A percentile compares a stretch with the other conserved stretches of the same genome.
Evolutionary conservation across 2,888 invertebrate genomes (phyloP).

Genomic region (Melangyna quadrimaculata): DNA sequence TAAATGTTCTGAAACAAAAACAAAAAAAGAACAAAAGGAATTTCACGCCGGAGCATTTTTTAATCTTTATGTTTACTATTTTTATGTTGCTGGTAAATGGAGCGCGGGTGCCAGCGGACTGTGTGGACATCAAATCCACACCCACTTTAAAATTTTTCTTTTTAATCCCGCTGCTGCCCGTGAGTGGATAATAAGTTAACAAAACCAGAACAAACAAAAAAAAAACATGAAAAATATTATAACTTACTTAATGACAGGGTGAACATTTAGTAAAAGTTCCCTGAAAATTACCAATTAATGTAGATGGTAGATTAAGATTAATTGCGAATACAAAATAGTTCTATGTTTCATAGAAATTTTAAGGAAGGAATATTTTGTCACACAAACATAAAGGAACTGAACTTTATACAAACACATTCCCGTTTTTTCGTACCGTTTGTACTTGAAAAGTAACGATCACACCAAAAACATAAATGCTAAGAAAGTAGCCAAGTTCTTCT

Average conservation of each 20-base stretch:
- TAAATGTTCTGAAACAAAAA: slow-evolving; percentile 40
- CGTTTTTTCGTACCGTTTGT: background rate
- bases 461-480: too few species aligned
- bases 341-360: background rate
- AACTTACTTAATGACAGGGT: background rate
- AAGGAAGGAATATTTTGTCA: background rate
- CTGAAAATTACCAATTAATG: background rate
- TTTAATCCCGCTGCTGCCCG: background rate
- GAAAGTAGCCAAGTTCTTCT: too few species aligned
- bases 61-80: background rate
- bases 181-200: background rate
- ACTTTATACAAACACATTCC: background rate
- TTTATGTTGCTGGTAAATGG: slow-evolving; percentile 31
- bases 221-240: background rate
- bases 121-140: slow-evolving; percentile 5
- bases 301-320: background rate
- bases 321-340: background rate
- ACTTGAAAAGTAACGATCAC: background rate
- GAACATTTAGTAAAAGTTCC: background rate
- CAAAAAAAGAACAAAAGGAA: slow-evolving; percentile 8
- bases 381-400: background rate
- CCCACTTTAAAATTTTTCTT: background rate
- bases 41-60: slow-evolving; percentile 13
- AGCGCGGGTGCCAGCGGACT: slow-evolving; percentile 24
- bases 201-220: background rate